These are phyloP conservation scores for Platalea minor DNA, from an alignment of 2,797 vertebrate genomes.

Conservation along the genomic window DNA sequence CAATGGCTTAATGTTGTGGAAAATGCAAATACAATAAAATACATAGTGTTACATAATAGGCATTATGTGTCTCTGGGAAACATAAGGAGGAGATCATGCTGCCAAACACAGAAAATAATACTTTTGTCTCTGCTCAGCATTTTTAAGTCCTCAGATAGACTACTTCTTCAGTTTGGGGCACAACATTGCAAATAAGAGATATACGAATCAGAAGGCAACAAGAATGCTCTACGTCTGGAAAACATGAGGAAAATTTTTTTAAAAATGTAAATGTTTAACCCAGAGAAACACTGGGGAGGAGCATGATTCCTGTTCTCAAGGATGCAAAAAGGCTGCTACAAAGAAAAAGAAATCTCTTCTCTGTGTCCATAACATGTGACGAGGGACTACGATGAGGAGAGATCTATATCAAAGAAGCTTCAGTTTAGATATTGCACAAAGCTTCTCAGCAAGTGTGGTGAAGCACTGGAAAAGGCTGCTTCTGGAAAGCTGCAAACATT, in stretches of 20 bases:
- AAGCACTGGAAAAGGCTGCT: not conserved
- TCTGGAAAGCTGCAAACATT: not conserved
- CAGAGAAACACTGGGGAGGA: not conserved
- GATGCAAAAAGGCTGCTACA: not conserved
- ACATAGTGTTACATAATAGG: not conserved
- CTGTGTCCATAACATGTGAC: not conserved
- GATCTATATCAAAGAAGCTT: not conserved
- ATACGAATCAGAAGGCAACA: not conserved
- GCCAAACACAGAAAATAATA: not conserved
- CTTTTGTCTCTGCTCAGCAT: not conserved
- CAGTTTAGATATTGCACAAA: not conserved
- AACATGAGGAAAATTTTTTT: not conserved
- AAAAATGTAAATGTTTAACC: not conserved
- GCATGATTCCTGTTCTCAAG: not conserved
- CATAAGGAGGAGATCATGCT: not conserved
- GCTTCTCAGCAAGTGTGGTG: not conserved
- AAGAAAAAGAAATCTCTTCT: not conserved
- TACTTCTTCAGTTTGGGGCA: not conserved
- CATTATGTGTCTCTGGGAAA: not conserved
- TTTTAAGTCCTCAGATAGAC: not conserved
- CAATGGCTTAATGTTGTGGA: not conserved
- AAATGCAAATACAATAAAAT: not conserved
- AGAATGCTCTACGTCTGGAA: not conserved
- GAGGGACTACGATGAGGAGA: not conserved
- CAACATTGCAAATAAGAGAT: not conserved